Conservation (phyloP, 2,113 vertebrate genomes). For the Aptenodytes forsteri region DNA sequence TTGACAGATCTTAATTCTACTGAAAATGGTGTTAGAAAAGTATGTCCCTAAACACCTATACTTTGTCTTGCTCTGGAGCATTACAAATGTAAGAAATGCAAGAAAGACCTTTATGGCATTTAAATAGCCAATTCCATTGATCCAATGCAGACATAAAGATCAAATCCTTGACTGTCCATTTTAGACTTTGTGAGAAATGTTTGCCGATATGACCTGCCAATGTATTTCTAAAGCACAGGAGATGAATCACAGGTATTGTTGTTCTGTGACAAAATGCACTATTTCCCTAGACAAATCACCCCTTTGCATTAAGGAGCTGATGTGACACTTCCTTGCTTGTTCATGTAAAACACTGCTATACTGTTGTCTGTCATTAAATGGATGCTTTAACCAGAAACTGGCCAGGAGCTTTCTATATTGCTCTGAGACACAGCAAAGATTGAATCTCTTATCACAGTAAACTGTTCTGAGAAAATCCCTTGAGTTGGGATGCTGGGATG, state of each 20-base stretch:
- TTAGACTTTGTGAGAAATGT: background rate
- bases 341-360: background rate
- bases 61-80: background rate
- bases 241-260: background rate
- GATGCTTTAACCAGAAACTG: background rate
- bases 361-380: background rate
- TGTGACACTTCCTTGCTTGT: constrained; percentile 4
- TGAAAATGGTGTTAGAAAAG: background rate
- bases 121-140: constrained; percentile 25
- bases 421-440: background rate
- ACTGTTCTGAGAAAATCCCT: background rate
- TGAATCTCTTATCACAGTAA: background rate
- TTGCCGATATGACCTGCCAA: constrained; percentile 14
- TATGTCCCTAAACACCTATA: background rate
- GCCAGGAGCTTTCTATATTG: background rate
- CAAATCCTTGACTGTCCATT: background rate
- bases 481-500: background rate
- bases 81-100: background rate
- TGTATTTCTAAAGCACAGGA: background rate
- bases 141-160: background rate
- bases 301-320: background rate
- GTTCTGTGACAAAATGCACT: background rate
- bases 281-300: constrained; percentile 24
- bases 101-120: background rate
- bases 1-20: background rate